Percentiles rank a stretch among this genome's conserved stretches.
These are phyloP conservation scores for Yponomeuta sedellus DNA, from an alignment of 2,888 invertebrate genomes.

Conservation along the genomic window DNA sequence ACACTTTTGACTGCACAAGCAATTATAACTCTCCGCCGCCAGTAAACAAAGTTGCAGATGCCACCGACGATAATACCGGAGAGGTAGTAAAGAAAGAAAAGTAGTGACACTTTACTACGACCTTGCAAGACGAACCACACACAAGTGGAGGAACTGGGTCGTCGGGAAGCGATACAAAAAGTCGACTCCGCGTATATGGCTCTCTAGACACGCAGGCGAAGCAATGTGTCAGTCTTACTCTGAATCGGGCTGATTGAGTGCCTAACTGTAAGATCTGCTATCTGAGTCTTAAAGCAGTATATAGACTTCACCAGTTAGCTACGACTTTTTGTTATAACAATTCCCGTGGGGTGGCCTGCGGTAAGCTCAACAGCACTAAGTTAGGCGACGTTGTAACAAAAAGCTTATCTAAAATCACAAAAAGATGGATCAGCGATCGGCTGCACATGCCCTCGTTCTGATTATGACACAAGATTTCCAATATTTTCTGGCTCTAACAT, in stretches of 20 bases:
- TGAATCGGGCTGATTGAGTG: constrained; percentile 49
- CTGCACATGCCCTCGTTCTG: no score
- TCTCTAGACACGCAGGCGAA: constrained; percentile 32
- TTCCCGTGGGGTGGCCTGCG: no score
- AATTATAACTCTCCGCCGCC: background rate
- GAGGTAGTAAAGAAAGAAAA: constrained; percentile 26
- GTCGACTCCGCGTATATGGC: constrained; percentile 56
- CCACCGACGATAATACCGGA: constrained; percentile 5
- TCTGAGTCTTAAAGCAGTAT: background rate
- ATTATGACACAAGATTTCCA: no score
- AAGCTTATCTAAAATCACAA: no score
- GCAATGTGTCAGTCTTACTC: constrained; percentile 39
- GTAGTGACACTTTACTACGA: constrained; percentile 33
- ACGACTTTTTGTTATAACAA: no score
- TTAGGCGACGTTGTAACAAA: no score
- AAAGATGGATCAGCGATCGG: no score
- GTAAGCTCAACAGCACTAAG: no score
- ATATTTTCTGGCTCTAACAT: no score
- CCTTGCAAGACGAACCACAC: constrained; percentile 53
- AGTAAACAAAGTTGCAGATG: constrained; percentile 5
- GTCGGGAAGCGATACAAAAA: constrained; percentile 64
- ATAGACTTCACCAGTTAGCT: no score
- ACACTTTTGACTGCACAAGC: constrained; percentile 11
- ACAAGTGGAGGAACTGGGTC: constrained; percentile 49
- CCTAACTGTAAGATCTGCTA: constrained; percentile 47